phyloP scores from a whole-genome alignment of 2,113 vertebrate genomes.

The Lagopus leucura region DNA sequence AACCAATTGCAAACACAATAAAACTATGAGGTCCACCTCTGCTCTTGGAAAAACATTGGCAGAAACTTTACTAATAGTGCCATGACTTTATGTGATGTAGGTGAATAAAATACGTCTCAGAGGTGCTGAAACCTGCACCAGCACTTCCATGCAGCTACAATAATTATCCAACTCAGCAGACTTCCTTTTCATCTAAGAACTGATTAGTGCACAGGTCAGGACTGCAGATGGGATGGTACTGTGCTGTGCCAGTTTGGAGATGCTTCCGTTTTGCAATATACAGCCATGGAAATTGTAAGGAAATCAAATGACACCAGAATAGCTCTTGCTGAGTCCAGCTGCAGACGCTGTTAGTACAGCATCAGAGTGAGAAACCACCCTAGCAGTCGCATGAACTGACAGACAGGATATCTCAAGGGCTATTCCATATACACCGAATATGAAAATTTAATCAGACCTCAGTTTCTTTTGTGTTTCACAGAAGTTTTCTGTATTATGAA shows the following conservation, averaged over 20 bases:
- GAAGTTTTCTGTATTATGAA: neutral
- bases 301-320: neutral
- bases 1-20: neutral
- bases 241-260: fast-evolving
- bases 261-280: neutral
- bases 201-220: neutral
- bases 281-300: fast-evolving
- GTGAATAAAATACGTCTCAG: neutral
- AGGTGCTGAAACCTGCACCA: neutral
- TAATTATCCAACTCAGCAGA: neutral
- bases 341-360: neutral
- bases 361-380: neutral
- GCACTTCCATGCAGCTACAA: fast-evolving
- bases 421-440: neutral
- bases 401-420: neutral
- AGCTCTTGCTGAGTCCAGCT: neutral
- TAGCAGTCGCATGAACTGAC: fast-evolving
- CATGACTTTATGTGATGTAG: neutral
- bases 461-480: neutral
- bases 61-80: neutral
- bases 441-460: neutral
- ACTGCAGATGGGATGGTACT: neutral
- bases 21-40: neutral
- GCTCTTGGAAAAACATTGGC: neutral
- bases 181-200: neutral